phyloP scores from a whole-genome alignment of 2,888 invertebrate species.

The Ormyrus rosae region DNA sequence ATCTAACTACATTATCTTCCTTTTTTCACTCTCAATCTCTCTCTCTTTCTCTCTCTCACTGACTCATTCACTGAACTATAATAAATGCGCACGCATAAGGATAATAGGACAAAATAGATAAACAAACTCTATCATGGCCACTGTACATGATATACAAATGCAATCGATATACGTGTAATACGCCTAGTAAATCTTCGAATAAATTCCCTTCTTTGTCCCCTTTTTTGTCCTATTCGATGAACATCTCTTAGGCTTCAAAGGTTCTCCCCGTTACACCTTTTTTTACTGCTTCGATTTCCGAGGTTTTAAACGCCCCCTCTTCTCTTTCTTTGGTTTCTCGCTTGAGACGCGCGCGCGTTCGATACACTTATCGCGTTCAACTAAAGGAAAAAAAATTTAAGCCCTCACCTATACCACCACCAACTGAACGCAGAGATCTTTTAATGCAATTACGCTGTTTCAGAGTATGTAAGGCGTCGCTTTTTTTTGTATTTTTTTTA shows the following conservation, averaged over 20 bases:
- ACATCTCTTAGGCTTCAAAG: conserved; percentile 54
- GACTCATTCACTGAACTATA: conserved; percentile 37
- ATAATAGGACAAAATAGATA: conserved; percentile 52
- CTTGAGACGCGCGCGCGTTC: conserved; percentile 28
- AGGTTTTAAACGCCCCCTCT: conserved; percentile 58
- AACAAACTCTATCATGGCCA: conserved; percentile 61
- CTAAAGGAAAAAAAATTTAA: conserved; percentile 51
- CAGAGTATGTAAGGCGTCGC: conserved; percentile 18
- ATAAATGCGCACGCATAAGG: conserved; percentile 45
- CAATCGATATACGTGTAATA: conserved; percentile 58
- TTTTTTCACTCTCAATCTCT: conserved; percentile 7
- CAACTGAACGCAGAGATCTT: conserved; percentile 37
- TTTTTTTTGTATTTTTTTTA: conserved; percentile 18
- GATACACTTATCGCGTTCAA: conserved; percentile 46
- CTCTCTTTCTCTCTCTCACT: background rate
- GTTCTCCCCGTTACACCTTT: conserved; percentile 18
- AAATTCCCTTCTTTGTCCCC: conserved; percentile 41
- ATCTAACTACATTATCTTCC: background rate
- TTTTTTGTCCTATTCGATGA: conserved; percentile 57
- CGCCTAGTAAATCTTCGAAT: conserved; percentile 45
- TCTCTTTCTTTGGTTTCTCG: conserved; percentile 58
- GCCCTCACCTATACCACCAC: conserved; percentile 42
- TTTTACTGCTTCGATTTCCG: conserved; percentile 50
- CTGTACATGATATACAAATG: conserved; percentile 70
- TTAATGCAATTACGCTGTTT: conserved; percentile 41